Evolutionary conservation across 1,140 invertebrate genomes (phyloP).

Genomic region (Temnothorax curvispinosus): DNA sequence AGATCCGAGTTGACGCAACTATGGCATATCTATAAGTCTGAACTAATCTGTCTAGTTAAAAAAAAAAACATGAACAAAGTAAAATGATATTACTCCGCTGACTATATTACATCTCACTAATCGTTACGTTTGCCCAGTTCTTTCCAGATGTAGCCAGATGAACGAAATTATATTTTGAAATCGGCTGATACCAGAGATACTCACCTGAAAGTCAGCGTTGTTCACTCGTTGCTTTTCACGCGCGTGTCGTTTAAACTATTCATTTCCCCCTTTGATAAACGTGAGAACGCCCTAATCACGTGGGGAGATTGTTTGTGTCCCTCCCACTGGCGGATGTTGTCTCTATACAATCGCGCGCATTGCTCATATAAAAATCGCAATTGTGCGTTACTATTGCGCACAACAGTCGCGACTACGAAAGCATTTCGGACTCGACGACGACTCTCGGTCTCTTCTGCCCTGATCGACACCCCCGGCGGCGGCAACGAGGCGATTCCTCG

Average conservation of each 20-base stretch:
- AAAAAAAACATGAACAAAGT: background rate
- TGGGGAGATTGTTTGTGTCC: background rate
- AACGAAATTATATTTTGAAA: background rate
- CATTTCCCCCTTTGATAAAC: background rate
- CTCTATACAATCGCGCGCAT: background rate
- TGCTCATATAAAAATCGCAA: conserved; percentile 32
- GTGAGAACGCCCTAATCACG: background rate
- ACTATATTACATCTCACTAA: background rate
- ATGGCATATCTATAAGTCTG: background rate
- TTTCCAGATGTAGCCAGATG: background rate
- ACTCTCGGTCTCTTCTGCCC: background rate
- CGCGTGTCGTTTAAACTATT: background rate
- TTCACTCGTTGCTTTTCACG: background rate
- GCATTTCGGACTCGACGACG: background rate
- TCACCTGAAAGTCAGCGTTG: background rate
- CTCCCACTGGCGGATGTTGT: background rate
- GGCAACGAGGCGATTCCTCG: conserved; percentile 12
- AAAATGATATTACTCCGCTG: background rate
- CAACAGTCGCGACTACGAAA: background rate
- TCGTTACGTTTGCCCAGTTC: background rate
- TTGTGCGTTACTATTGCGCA: background rate
- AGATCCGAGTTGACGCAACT: background rate
- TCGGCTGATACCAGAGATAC: background rate
- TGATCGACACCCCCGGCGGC: background rate
- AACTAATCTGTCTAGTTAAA: background rate